Percentiles rank a stretch among this genome's conserved stretches.
Evolutionary conservation across 2,888 invertebrate species (phyloP).

Genomic region (Glaucopsyche alexis): DNA sequence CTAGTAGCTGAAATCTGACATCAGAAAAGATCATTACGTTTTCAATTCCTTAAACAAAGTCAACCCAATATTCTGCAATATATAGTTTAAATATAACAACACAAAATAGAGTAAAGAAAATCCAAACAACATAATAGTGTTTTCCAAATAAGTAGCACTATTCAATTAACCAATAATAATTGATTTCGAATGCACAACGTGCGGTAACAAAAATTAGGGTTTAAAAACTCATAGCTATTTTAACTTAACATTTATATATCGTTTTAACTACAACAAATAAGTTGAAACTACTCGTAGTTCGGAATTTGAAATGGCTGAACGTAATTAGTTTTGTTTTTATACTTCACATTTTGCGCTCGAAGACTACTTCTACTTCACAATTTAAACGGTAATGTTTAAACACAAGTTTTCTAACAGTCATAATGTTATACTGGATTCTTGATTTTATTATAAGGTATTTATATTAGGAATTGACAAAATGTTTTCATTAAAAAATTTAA

Average conservation of each 20-base stretch:
- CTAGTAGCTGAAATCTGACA: too few species aligned
- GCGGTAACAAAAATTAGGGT: not conserved
- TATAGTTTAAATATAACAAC: too few species aligned
- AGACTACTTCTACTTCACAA: not conserved
- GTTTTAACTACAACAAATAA: constrained; percentile 12
- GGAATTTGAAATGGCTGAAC: constrained; percentile 11
- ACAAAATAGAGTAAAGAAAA: too few species aligned
- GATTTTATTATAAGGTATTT: too few species aligned
- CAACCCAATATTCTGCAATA: too few species aligned
- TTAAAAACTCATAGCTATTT: not conserved
- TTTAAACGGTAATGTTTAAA: not conserved
- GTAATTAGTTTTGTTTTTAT: constrained; percentile 25
- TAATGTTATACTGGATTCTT: not conserved
- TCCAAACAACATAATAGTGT: too few species aligned
- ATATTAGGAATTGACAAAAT: too few species aligned
- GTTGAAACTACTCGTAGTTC: constrained; percentile 21
- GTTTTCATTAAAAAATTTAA: too few species aligned
- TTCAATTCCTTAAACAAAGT: too few species aligned
- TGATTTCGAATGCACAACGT: not conserved
- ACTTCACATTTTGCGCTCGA: not conserved
- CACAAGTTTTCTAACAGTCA: not conserved
- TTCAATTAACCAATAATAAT: not conserved
- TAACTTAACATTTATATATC: constrained; percentile 4
- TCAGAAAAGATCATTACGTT: too few species aligned
- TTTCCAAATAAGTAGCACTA: too few species aligned